Percentiles rank a stretch among this genome's conserved stretches.
Conservation (phyloP, 35 echinoderm and acorn worm genomes). For the Strongylocentrotus purpuratus region DNA sequence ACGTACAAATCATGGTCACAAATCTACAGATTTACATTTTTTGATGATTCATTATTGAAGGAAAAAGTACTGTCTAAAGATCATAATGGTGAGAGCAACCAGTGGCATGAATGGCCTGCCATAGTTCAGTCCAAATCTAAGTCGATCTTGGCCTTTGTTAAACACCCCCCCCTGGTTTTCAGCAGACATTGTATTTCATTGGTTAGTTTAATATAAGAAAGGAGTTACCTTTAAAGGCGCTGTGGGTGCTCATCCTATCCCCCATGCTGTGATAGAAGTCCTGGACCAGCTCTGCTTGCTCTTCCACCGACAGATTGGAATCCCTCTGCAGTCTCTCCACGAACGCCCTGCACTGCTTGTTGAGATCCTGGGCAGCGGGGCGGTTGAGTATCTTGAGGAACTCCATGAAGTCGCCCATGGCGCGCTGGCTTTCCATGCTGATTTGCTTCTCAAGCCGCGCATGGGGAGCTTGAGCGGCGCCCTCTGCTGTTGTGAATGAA, state of each 20-base stretch:
- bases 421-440: conserved; percentile 88
- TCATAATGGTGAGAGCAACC: too few species aligned
- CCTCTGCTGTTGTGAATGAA: background rate
- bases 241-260: conserved; percentile 70
- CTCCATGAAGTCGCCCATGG: conserved; percentile 75
- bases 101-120: too few species aligned
- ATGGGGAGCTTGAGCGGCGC: conserved; percentile 46
- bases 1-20: too few species aligned
- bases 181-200: too few species aligned
- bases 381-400: conserved; percentile 89
- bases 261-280: conserved; percentile 86
- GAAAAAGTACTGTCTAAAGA: too few species aligned
- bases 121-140: too few species aligned
- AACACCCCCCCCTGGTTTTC: too few species aligned
- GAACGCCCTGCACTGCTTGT: conserved; percentile 71
- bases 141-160: too few species aligned
- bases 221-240: conserved; percentile 70
- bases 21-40: too few species aligned
- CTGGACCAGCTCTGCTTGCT: conserved; percentile 87
- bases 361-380: conserved; percentile 72
- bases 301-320: conserved; percentile 62
- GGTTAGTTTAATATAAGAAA: too few species aligned
- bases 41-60: too few species aligned
- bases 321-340: conserved; percentile 69
- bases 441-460: conserved; percentile 63